A percentile compares a stretch with the other conserved stretches of the same genome.
Evolutionary conservation across 2,888 invertebrate genomes (phyloP).

Genomic region (Himalopsyche japonica): DNA sequence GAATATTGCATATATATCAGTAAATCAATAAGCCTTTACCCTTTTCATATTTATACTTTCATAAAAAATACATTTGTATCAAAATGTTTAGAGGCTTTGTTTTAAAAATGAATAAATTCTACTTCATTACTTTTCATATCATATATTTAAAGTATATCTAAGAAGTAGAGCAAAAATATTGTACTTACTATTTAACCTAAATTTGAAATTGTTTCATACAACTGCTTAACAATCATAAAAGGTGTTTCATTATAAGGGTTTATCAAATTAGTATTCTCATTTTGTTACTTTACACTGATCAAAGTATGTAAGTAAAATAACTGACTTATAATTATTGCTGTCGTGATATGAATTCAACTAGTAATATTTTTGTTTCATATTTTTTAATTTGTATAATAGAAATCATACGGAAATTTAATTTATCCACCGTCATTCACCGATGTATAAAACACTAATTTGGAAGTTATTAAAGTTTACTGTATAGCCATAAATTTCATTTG

Average conservation of each 20-base stretch:
- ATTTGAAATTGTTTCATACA: neutral
- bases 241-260: neutral
- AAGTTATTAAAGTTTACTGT: neutral
- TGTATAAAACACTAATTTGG: neutral
- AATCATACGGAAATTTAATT: neutral
- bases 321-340: neutral
- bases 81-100: slow-evolving; percentile 9
- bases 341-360: neutral
- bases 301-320: neutral
- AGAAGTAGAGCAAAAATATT: neutral
- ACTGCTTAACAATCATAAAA: neutral
- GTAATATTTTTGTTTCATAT: neutral
- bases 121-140: slow-evolving; percentile 25
- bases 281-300: neutral
- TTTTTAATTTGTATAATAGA: neutral
- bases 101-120: slow-evolving; percentile 8
- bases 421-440: neutral
- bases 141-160: slow-evolving; percentile 20
- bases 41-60: slow-evolving; percentile 33
- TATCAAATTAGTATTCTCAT: neutral
- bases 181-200: neutral
- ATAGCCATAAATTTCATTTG: neutral
- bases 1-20: slow-evolving; percentile 17
- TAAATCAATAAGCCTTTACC: slow-evolving; percentile 28
- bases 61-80: slow-evolving; percentile 26